phyloP scores from a whole-genome alignment of 2,888 invertebrate genomes.

The Pseudolycoriella hygida region DNA sequence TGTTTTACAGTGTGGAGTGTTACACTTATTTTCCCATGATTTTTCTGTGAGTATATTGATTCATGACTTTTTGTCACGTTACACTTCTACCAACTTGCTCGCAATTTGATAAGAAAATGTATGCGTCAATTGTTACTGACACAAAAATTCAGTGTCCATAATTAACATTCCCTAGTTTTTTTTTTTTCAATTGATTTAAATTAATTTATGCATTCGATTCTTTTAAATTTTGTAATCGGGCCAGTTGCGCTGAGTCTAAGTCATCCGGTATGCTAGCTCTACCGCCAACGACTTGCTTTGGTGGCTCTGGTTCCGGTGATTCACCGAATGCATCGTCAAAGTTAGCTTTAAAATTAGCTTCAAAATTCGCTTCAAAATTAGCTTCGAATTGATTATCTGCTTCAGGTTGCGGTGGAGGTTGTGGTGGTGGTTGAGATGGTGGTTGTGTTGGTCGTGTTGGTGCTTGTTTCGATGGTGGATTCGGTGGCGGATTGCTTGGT shows the following conservation, averaged over 20 bases:
- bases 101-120: no score
- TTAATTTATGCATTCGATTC: constrained; percentile 68
- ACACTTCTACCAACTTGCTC: no score
- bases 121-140: no score
- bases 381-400: constrained; percentile 16
- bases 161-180: no score
- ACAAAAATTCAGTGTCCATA: no score
- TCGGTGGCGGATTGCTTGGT: constrained; percentile 5
- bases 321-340: constrained; percentile 31
- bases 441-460: constrained; percentile 9
- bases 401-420: constrained; percentile 14
- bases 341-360: constrained; percentile 28
- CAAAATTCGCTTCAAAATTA: constrained; percentile 17
- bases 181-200: no score
- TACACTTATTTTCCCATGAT: no score
- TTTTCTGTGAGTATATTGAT: no score
- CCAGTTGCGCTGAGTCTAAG: constrained; percentile 73
- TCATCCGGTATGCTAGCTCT: constrained; percentile 76
- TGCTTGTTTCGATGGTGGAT: constrained; percentile 10
- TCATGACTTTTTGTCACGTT: no score
- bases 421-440: constrained; percentile 2
- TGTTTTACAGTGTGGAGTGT: no score
- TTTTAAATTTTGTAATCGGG: constrained; percentile 71
- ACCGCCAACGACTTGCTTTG: constrained; percentile 42
- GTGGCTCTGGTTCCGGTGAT: constrained; percentile 19